Base-by-base conservation (phyloP, 2,888 invertebrate species). In the Hedya salicella region DNA sequence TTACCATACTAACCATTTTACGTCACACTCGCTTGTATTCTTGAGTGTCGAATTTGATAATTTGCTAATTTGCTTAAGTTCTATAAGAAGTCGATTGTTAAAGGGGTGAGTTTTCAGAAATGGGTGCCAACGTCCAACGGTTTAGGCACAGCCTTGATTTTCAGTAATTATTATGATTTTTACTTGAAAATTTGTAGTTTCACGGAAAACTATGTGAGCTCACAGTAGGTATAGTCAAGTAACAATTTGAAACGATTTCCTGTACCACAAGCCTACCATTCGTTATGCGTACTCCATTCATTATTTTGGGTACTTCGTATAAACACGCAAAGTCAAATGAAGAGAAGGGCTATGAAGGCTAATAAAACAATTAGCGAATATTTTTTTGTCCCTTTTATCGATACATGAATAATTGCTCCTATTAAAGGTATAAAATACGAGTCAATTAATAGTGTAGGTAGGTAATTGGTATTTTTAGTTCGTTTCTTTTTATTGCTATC, bases 361-460 rank as follows among this genome's bases (percentile, higher is more conserved):
- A 56, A 42, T 48, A 48, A 48, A 39, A 56, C 21, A 62, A 48
- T 39, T 49, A 56, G 9, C 2, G 21, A n/a, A 9, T 36, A 36
- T 30, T 16, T 62, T 53, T 62, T 56, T 62, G 46, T 9, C 16
- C 5, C 14, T n/a, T 49, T 44, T 9, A 14, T 63, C 40, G 49
- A 56, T 62, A 21, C 21, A 16, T 32, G 21, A 46, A 44, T 62
- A 54, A 56, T 56, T n/a, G 40, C 14, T 14, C 42, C 30, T 30
- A 54, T 62, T 54, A 48, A 62, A 48, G 48, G 30, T 48, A 48
- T 32, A 21, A 13, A 56, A 48, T 19, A 46, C 32, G 44, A 50
- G 19, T 19, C 19, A 19, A 14, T 25, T 63, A 56, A 56, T 16
- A 40, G 21, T 14, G 25, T 42, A 16, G 19, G 8, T 11, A 59